Percentiles rank a stretch among this genome's conserved stretches.
Conservation (phyloP, 1,140 invertebrate genomes). For the Drosophila asahinai region DNA sequence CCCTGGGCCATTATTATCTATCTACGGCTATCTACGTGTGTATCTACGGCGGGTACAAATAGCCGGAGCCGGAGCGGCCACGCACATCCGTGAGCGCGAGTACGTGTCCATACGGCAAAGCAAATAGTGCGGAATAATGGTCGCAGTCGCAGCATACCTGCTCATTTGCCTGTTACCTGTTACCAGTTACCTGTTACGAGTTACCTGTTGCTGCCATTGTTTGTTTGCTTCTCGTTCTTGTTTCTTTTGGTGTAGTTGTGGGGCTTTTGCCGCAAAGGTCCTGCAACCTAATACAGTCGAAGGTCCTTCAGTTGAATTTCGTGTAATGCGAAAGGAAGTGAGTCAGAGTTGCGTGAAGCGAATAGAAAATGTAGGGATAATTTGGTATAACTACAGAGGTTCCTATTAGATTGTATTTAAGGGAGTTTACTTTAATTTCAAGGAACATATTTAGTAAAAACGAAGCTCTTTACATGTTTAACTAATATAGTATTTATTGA, state of each 20-base stretch:
- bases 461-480: too few relatives aligned
- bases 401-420: not conserved
- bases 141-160: slow-evolving; percentile 15
- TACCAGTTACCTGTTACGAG: not conserved
- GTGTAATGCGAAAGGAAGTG: slow-evolving; percentile 3
- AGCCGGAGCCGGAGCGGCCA: slow-evolving; percentile 13
- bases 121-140: slow-evolving; percentile 67
- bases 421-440: too few relatives aligned
- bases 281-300: slow-evolving; percentile 7
- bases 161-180: slow-evolving; percentile 28
- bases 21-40: slow-evolving; percentile 24
- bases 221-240: not conserved
- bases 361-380: slow-evolving; percentile 3
- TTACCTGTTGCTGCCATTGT: slow-evolving; percentile 15
- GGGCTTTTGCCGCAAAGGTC: not conserved
- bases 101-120: slow-evolving; percentile 71
- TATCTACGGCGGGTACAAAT: slow-evolving; percentile 40
- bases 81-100: slow-evolving; percentile 28
- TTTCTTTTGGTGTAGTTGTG: not conserved
- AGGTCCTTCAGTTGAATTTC: not conserved
- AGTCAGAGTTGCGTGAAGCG: slow-evolving; percentile 8
- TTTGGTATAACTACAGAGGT: not conserved
- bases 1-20: slow-evolving; percentile 59
- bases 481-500: too few relatives aligned
- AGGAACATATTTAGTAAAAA: too few relatives aligned